Evolutionary conservation across 2,888 invertebrate species (phyloP), one percentile per base, ranked within the genome.

Genomic region (Caenorhabditis becei): DNA sequence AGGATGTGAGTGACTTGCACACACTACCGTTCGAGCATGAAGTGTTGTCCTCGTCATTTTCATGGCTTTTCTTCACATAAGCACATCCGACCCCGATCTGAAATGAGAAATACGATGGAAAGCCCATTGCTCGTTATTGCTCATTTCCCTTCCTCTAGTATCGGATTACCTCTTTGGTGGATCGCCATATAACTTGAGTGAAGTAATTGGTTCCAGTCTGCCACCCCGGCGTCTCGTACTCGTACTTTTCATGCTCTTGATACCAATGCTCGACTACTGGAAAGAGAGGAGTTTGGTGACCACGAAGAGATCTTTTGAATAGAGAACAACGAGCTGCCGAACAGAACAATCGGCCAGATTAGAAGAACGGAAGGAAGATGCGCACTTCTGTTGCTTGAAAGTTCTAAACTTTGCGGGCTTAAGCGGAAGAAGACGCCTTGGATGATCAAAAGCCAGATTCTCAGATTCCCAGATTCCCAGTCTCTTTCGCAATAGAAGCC

Each of bases 131-230:
- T 41, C 14, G 7, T 41, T 14, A 41, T 61, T n/a, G 56, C 53
- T 58, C 20, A 53, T 78, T 75, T 71, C 66, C 62, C 41, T 47
- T 32, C 16, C 47, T 44, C 32, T 51, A 14, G 53, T 49, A 66
- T 75, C 47, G 56, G 14, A 24, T 70, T 79, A 89, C 90, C 85
- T 92, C 92, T 84, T 90, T 90, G 37, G 91, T 92, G n/a, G 89
- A 89, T 78, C 91, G 91, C 93, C 93, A 93, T 23, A 93, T 91
- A 69, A 93, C 90, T 87, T 93, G 93, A 1, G 92, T 92, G 84
- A 93, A 93, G 83, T 93, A 92, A 71, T 92, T 92, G 86, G 91
- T 91, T 53, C 90, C 90, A 51, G 82, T 80, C 77, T 90, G 90
- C 89, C 89, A 89, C n/a, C 90, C 89, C 44, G 89, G 89, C 32